Conservation (phyloP, 2,113 vertebrate genomes). For the western clawed frog (Xenopus tropicalis) region UCB_Xtro_10.0 CM004452.2:50238001-50238500, state of each 20-base stretch:
- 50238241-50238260: conserved; percentile 54
- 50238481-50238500: conserved; percentile 61
- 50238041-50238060: conserved; percentile 76
- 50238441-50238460: too few species aligned
- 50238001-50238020: conserved; percentile 83
- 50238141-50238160: conserved; percentile 63
- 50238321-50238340: conserved; percentile 57
- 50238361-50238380: conserved; percentile 52
- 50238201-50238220: neutral
- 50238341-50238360: conserved; percentile 60
- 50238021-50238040: conserved; percentile 72
- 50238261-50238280: too few species aligned
- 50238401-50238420: neutral
- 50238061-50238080: conserved; percentile 77
- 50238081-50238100: conserved; percentile 83
- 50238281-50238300: too few species aligned
- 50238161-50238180: conserved; percentile 55
- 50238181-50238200: neutral
- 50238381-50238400: conserved; percentile 47
- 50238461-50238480: too few species aligned
- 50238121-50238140: conserved; percentile 65
- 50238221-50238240: neutral
- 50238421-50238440: too few species aligned
- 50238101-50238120: conserved; percentile 79
- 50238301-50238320: conserved; percentile 53